These are phyloP conservation scores for Scyliorhinus canicula DNA, from an alignment of 2,797 vertebrate species.

Conservation along the genomic window DNA sequence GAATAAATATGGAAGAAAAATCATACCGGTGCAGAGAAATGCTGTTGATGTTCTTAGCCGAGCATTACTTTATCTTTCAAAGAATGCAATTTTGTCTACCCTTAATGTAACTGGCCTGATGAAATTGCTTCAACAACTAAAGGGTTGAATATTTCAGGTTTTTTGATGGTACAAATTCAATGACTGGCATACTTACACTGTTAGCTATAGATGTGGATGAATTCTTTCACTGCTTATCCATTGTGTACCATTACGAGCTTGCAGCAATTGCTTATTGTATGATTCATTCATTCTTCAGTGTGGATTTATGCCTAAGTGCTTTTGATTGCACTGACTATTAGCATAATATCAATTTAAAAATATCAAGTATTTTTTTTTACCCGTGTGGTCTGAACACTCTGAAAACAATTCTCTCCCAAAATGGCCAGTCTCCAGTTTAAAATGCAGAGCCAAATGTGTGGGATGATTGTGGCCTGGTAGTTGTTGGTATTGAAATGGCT, in stretches of 20 bases:
- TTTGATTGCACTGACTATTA: neutral
- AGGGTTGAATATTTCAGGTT: neutral
- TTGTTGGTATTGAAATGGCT: neutral
- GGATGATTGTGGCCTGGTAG: neutral
- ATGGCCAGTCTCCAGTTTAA: neutral
- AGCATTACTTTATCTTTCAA: neutral
- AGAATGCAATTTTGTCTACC: too few relatives aligned
- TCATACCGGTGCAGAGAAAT: neutral
- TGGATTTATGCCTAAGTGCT: neutral
- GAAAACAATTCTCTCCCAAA: neutral
- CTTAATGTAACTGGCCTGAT: neutral
- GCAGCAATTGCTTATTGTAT: neutral
- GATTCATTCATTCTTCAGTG: neutral
- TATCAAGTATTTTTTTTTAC: too few relatives aligned
- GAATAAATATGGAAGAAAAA: too few relatives aligned
- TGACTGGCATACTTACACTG: too few relatives aligned
- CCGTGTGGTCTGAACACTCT: neutral
- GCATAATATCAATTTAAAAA: neutral
- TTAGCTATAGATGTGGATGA: neutral
- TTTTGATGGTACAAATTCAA: neutral
- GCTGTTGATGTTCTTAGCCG: neutral
- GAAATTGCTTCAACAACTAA: neutral
- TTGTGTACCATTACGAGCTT: neutral
- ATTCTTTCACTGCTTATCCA: neutral
- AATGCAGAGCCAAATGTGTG: neutral